A percentile compares a stretch with the other conserved stretches of the same genome.
These are phyloP conservation scores for Agrotis segetum DNA, from an alignment of 2,888 invertebrate species.

Conservation along the genomic window DNA sequence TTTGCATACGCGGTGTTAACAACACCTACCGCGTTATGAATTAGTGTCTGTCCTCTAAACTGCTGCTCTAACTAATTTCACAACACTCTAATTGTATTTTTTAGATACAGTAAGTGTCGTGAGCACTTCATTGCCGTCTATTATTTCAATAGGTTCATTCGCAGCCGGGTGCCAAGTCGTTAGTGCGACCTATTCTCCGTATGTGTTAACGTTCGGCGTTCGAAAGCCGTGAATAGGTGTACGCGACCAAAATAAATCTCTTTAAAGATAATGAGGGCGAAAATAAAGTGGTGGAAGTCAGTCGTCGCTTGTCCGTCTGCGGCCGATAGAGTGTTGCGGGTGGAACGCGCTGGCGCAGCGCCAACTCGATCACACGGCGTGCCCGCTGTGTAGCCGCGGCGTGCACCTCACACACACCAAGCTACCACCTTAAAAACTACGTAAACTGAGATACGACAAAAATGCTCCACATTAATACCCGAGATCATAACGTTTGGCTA, in stretches of 20 bases:
- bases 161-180: conserved; percentile 82
- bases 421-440: conserved; percentile 70
- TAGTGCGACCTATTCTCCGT: conserved; percentile 83
- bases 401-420: conserved; percentile 73
- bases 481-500: conserved; percentile 78
- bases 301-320: conserved; percentile 84
- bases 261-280: conserved; percentile 89
- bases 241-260: conserved; percentile 87
- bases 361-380: conserved; percentile 83
- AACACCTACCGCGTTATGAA: conserved; percentile 71
- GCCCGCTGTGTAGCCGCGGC: conserved; percentile 72
- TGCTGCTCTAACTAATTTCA: conserved; percentile 79
- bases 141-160: conserved; percentile 81
- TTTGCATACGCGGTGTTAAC: conserved; percentile 76
- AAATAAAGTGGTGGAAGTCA: conserved; percentile 88
- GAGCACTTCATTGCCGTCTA: conserved; percentile 83
- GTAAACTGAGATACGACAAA: conserved; percentile 68
- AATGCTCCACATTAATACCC: conserved; percentile 77
- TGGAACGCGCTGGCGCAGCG: conserved; percentile 77
- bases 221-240: conserved; percentile 78
- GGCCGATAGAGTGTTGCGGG: conserved; percentile 79
- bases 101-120: conserved; percentile 75
- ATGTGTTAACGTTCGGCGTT: conserved; percentile 82
- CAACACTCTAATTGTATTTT: conserved; percentile 80
- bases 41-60: conserved; percentile 78